These are phyloP conservation scores for Sebastes umbrosus DNA, from an alignment of 2,797 vertebrate species.

Conservation along the genomic window DNA sequence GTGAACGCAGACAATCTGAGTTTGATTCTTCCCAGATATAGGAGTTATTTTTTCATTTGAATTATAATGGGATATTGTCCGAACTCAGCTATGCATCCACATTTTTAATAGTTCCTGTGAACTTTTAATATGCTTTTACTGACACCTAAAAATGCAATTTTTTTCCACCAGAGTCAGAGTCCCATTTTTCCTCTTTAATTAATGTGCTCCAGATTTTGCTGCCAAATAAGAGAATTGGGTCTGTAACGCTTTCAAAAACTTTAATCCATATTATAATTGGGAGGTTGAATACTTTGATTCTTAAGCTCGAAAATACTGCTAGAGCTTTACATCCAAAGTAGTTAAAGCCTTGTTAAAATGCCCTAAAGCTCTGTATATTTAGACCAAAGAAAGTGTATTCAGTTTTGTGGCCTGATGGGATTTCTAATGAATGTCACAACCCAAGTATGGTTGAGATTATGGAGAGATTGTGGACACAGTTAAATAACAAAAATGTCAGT, in stretches of 20 bases:
- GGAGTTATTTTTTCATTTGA: not conserved
- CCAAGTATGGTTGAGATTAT: not conserved
- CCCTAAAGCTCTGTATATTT: not conserved
- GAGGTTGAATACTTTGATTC: constrained; percentile 11
- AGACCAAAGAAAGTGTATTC: not conserved
- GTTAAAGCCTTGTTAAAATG: constrained; percentile 16
- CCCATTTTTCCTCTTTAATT: constrained; percentile 8
- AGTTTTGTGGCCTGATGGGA: not conserved
- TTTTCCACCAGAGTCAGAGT: not conserved
- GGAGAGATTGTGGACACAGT: not conserved
- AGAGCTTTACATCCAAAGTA: constrained; percentile 1
- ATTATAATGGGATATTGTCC: not conserved
- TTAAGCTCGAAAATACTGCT: not conserved
- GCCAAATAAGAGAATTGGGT: not conserved
- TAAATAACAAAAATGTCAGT: not conserved
- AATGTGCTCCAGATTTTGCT: constrained; percentile 14
- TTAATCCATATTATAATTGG: constrained; percentile 31
- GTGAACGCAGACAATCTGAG: not conserved
- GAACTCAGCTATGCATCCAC: not conserved
- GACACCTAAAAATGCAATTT: constrained; percentile 8
- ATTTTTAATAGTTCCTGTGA: not conserved
- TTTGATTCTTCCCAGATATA: not conserved
- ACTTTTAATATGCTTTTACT: constrained; percentile 6
- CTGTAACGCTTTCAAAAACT: constrained; percentile 14
- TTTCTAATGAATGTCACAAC: not conserved